A percentile compares a stretch with the other conserved stretches of the same genome.
Evolutionary conservation across 2,113 vertebrate genomes (phyloP).

Genomic region (Ranitomeya variabilis): DNA sequence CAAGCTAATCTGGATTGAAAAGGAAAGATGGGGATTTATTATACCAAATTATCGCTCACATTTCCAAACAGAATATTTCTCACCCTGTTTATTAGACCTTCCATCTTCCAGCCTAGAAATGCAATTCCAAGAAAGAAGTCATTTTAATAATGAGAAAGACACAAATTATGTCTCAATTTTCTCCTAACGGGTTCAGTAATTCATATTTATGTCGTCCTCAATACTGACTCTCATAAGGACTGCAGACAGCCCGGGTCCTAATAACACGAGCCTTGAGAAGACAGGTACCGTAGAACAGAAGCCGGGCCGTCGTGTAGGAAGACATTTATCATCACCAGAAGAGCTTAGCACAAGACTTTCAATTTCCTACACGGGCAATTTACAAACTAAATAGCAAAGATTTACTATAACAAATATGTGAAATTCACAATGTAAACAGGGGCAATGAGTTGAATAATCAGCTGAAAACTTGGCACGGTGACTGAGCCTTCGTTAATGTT

Average conservation of each 20-base stretch:
- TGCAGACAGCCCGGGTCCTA: conserved; percentile 7
- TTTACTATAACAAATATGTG: conserved; percentile 59
- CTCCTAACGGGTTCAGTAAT: conserved; percentile 38
- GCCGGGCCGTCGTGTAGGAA: not conserved
- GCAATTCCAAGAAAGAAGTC: conserved; percentile 53
- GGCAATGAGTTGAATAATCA: conserved; percentile 50
- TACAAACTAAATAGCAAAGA: conserved; percentile 45
- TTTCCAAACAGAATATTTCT: conserved; percentile 34
- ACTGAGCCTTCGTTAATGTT: conserved; percentile 9
- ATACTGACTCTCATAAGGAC: conserved; percentile 31
- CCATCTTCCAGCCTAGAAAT: conserved; percentile 20
- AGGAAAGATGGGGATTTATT: conserved; percentile 17
- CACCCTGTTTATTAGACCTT: conserved; percentile 45
- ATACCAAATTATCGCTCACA: not conserved
- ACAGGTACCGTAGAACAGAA: conserved; percentile 22
- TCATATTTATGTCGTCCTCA: conserved; percentile 49
- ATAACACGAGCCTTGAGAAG: conserved; percentile 14
- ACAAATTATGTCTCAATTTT: conserved; percentile 34
- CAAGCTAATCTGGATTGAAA: not conserved
- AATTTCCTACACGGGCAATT: conserved; percentile 54
- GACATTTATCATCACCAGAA: conserved; percentile 57
- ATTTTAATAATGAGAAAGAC: conserved; percentile 58
- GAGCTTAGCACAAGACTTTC: conserved; percentile 14
- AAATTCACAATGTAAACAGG: conserved; percentile 58
- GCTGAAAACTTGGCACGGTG: conserved; percentile 26